Conservation (phyloP, 1,140 invertebrate genomes). For the Chymomyza costata region DNA sequence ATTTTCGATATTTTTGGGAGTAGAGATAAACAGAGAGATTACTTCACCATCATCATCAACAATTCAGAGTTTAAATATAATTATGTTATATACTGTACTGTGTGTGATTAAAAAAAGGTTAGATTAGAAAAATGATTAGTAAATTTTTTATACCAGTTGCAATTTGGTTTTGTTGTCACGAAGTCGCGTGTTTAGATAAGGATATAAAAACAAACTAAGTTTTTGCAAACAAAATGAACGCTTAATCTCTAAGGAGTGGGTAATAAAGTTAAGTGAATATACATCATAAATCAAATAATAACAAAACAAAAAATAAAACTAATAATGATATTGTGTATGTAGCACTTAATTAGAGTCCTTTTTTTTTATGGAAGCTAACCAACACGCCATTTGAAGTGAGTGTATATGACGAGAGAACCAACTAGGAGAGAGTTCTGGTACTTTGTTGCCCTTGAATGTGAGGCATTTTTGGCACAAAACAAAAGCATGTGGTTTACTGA, state of each 20-base stretch:
- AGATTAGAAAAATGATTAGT: slow-evolving; percentile 70
- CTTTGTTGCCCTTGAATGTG: slow-evolving; percentile 29
- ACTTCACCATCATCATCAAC: slow-evolving; percentile 74
- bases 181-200: slow-evolving; percentile 29
- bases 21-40: slow-evolving; percentile 77
- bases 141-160: slow-evolving; percentile 22
- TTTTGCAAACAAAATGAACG: slow-evolving; percentile 5
- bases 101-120: slow-evolving; percentile 68
- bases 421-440: slow-evolving; percentile 19
- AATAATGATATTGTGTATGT: no score
- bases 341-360: slow-evolving; percentile 13
- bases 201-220: slow-evolving; percentile 4
- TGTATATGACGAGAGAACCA: background rate
- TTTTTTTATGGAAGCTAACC: no score
- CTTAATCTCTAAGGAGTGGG: slow-evolving; percentile 1
- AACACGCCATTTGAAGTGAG: slow-evolving; percentile 1
- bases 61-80: slow-evolving; percentile 58
- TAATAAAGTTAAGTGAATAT: slow-evolving; percentile 12
- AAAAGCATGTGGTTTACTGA: no score
- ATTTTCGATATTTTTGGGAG: slow-evolving; percentile 51
- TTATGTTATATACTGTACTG: slow-evolving; percentile 40
- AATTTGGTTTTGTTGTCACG: slow-evolving; percentile 28
- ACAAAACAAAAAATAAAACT: no score
- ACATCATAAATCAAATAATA: no score
- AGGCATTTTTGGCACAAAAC: slow-evolving; percentile 30